These are phyloP conservation scores for Oreochromis spilurus DNA, from an alignment of 2,113 vertebrate species.

Conservation along the genomic window DNA sequence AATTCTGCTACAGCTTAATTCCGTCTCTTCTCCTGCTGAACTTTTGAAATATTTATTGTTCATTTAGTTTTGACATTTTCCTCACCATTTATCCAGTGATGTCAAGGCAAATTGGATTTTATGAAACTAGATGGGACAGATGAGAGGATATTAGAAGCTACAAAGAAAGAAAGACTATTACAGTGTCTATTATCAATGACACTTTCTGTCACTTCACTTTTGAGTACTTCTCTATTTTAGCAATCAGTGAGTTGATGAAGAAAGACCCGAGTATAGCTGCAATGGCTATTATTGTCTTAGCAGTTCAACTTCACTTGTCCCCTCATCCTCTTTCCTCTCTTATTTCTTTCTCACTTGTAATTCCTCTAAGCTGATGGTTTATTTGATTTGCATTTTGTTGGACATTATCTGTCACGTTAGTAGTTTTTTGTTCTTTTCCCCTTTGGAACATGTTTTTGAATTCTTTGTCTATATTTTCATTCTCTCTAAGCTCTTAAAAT, in stretches of 20 bases:
- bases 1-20: not conserved
- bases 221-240: not conserved
- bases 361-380: not conserved
- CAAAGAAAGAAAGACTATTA: conserved; percentile 6
- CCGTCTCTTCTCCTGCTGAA: not conserved
- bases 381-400: not conserved
- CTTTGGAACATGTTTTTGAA: not conserved
- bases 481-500: not conserved
- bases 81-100: conserved; percentile 3
- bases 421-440: not conserved
- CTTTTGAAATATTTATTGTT: conserved; percentile 32
- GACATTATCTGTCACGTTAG: not conserved
- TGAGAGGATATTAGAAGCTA: conserved; percentile 36
- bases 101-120: conserved; percentile 39
- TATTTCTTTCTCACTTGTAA: not conserved
- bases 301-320: conserved; percentile 16
- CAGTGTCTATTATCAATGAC: conserved; percentile 8
- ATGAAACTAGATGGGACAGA: conserved; percentile 18
- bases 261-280: not conserved
- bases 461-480: not conserved
- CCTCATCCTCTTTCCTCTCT: not conserved
- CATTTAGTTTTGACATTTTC: conserved; percentile 36
- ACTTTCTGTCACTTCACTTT: conserved; percentile 20
- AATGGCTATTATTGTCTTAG: conserved; percentile 6
- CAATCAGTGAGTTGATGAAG: not conserved